Conservation (phyloP, 2,888 invertebrate species). For the Phengaris alcon region DNA sequence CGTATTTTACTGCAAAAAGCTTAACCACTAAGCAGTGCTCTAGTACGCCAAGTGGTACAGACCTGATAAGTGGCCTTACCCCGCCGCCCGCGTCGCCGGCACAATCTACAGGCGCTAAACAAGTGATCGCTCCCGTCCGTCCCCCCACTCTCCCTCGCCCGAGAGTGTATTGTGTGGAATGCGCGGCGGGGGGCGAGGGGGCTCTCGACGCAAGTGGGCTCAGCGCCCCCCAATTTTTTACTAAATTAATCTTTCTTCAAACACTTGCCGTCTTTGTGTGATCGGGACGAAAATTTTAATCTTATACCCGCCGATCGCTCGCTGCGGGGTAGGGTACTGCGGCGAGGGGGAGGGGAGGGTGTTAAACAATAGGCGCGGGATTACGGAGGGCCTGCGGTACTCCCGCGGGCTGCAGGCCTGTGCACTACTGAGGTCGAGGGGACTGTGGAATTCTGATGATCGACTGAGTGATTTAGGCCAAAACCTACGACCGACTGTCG, state of each 20-base stretch:
- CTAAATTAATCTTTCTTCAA: slow-evolving; percentile 75
- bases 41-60: background rate
- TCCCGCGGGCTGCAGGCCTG: background rate
- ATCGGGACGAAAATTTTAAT: slow-evolving; percentile 60
- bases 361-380: slow-evolving; percentile 35
- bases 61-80: background rate
- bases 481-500: background rate
- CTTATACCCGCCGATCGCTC: slow-evolving; percentile 47
- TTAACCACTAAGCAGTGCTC: background rate
- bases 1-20: background rate
- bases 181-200: background rate
- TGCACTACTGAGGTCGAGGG: background rate
- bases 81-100: background rate
- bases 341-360: slow-evolving; percentile 12
- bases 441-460: background rate
- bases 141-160: background rate
- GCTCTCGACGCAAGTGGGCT: slow-evolving; percentile 34
- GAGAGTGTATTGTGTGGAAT: slow-evolving; percentile 15
- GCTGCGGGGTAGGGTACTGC: slow-evolving; percentile 31
- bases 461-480: too few species aligned
- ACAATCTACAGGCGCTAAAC: background rate
- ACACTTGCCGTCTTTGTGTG: slow-evolving; percentile 65
- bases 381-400: slow-evolving; percentile 35
- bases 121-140: background rate
- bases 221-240: slow-evolving; percentile 53